phyloP scores from a whole-genome alignment of 2,797 vertebrate genomes.

The Toxotes lorentzi region DNA sequence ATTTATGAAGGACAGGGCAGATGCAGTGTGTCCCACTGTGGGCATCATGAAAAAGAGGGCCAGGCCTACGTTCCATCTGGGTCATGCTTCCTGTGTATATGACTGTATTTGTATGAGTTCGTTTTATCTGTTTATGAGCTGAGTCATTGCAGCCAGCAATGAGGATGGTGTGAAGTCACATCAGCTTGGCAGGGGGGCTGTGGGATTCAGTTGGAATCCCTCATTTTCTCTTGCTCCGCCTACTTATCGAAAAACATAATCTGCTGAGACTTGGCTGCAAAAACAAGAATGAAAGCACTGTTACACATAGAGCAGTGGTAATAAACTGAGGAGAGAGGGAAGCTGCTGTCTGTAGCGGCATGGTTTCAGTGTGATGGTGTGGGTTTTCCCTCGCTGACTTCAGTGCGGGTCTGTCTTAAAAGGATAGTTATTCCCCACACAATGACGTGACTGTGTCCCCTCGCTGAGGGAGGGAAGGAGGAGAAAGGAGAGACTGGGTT shows the following conservation, averaged over 20 bases:
- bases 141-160: slow-evolving; percentile 75
- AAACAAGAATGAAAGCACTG: slow-evolving; percentile 61
- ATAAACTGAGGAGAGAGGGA: slow-evolving; percentile 55
- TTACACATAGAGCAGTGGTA: slow-evolving; percentile 36
- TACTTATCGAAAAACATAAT: slow-evolving; percentile 65
- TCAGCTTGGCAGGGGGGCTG: slow-evolving; percentile 49
- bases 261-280: slow-evolving; percentile 48
- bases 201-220: slow-evolving; percentile 59
- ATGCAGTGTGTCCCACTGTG: slow-evolving; percentile 60
- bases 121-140: slow-evolving; percentile 67
- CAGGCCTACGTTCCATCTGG: slow-evolving; percentile 69
- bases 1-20: slow-evolving; percentile 68
- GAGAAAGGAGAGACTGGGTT: slow-evolving; percentile 64
- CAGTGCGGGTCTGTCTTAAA: slow-evolving; percentile 70
- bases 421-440: slow-evolving; percentile 75
- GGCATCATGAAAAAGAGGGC: slow-evolving; percentile 42
- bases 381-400: slow-evolving; percentile 77
- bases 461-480: slow-evolving; percentile 58
- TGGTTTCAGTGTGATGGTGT: slow-evolving; percentile 53
- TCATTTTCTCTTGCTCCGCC: slow-evolving; percentile 61
- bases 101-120: slow-evolving; percentile 49
- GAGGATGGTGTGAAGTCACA: slow-evolving; percentile 70
- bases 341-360: slow-evolving; percentile 48
- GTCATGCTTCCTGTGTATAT: slow-evolving; percentile 63
- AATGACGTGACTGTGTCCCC: slow-evolving; percentile 83